Base-by-base conservation (phyloP, 2,888 invertebrate species). In the Phanerotoma sp. region DNA sequence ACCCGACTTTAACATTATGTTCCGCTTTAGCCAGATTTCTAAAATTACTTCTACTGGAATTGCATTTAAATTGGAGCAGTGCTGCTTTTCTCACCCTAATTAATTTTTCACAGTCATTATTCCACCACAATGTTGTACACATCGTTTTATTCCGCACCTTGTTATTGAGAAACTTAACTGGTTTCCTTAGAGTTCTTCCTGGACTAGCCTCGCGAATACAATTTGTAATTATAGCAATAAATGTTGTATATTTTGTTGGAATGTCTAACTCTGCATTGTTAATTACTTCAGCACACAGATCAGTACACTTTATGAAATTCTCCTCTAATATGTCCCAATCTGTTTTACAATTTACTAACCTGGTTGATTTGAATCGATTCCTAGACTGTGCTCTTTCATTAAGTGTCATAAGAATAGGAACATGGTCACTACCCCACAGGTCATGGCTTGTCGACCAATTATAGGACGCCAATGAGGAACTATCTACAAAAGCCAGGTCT, bases 101-200 rank as follows among this genome's bases (percentile, higher is more conserved):
- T 13, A 57, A 15, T 15, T 40, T 52, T 35, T 50, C 41, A n/a
- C 57, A 54, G 11, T 46, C 46, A 5, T 18, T 32, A 9, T 40
- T 54, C 54, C 57, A 57, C 57, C 54, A 57, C 2, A 50, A 50
- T 15, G 53, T 44, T 16, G 50, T 7, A 9, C n/a, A n/a, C n/a
- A n/a, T n/a, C n/a, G n/a, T n/a, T n/a, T n/a, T n/a, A n/a, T n/a
- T n/a, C n/a, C n/a, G n/a, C n/a, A n/a, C n/a, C n/a, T n/a, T n/a
- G n/a, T n/a, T n/a, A n/a, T 33, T 35, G 15, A 15, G 35, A n/a
- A 6, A 13, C 42, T 20, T 18, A 10, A 21, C 5, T 5, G 4
- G 21, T 13, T 32, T 11, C 16, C 4, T 25, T 7, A 7, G 5
- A 33, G 7, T n/a, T 33, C 15, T 47, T 18, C 3, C 15, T 22